Conservation (phyloP, 1,140 invertebrate species). For the Saccostrea echinata region DNA sequence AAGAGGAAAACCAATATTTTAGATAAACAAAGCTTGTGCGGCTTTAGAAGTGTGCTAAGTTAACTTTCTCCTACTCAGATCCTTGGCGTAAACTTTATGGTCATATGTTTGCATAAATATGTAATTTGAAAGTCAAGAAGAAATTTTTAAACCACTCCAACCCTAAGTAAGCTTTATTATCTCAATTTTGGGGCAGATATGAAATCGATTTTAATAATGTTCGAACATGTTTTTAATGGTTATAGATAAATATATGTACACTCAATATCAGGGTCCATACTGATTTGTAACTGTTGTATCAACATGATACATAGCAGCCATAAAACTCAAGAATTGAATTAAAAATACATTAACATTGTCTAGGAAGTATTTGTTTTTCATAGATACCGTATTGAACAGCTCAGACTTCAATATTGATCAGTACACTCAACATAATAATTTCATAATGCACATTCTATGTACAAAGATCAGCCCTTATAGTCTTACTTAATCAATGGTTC, state of each 20-base stretch:
- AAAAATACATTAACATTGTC: no score
- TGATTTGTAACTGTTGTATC: no score
- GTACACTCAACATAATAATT: background rate
- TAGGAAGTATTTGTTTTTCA: background rate
- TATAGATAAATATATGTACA: no score
- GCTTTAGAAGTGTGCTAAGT: background rate
- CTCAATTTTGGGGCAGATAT: no score
- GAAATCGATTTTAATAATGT: no score
- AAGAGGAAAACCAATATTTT: background rate
- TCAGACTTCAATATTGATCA: background rate
- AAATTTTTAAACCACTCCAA: background rate
- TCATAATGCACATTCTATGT: background rate
- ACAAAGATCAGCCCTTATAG: background rate
- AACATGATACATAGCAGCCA: no score
- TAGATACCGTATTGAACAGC: constrained; percentile 15
- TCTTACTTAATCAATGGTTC: background rate
- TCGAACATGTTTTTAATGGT: no score
- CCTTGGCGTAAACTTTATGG: background rate
- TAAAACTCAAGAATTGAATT: no score
- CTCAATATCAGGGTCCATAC: no score
- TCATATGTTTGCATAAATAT: background rate
- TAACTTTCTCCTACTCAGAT: constrained; percentile 13
- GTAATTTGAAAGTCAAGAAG: background rate
- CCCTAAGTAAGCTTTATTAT: no score
- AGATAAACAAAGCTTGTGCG: background rate